phyloP scores from a whole-genome alignment of 2,113 vertebrate species.

The Mastomys coucha region DNA sequence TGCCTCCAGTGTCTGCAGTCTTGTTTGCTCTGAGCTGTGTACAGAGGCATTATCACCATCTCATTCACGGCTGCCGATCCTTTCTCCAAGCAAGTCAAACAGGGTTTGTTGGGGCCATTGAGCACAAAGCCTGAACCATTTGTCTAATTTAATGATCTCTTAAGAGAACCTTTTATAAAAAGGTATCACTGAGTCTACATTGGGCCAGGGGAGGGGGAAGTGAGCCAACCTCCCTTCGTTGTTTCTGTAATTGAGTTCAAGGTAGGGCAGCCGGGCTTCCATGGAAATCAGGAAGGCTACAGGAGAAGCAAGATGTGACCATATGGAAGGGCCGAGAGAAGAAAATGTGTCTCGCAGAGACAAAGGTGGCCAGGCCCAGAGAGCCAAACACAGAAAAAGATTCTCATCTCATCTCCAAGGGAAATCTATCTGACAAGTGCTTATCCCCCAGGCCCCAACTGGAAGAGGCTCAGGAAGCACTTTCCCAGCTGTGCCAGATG shows the following conservation, averaged over 20 bases:
- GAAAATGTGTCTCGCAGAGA: background rate
- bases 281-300: background rate
- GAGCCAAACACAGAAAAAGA: conserved; percentile 32
- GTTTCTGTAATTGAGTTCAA: conserved; percentile 18
- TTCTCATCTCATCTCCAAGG: background rate
- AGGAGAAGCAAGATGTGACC: background rate
- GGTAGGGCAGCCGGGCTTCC: background rate
- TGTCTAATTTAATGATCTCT: conserved; percentile 58
- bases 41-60: conserved; percentile 74
- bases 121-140: conserved; percentile 77
- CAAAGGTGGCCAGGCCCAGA: background rate
- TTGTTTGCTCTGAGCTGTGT: conserved; percentile 80
- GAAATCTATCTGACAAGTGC: background rate
- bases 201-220: background rate
- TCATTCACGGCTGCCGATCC: conserved; percentile 61
- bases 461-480: background rate
- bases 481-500: conserved; percentile 10
- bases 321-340: background rate
- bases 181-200: conserved; percentile 3
- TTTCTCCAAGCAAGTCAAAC: conserved; percentile 76
- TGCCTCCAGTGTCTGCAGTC: conserved; percentile 47
- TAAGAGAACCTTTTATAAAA: conserved; percentile 51
- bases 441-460: background rate
- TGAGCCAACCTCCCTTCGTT: background rate
- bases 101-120: conserved; percentile 55